These are phyloP conservation scores for Euplexia lucipara DNA, from an alignment of 2,888 invertebrate genomes.

Conservation along the genomic window DNA sequence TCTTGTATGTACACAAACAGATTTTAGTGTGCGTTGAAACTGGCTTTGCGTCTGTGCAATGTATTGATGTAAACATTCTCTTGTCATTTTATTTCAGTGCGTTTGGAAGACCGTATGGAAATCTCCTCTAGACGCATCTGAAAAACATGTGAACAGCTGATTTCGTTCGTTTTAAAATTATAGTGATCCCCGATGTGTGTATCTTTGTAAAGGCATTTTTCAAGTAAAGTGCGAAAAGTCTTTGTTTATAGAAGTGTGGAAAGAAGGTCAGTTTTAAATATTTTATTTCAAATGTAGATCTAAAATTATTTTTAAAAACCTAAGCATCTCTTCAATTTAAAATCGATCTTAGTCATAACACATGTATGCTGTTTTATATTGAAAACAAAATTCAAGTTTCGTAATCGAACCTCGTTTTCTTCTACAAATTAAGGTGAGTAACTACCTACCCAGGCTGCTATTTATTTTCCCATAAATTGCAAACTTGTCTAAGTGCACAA, in stretches of 20 bases:
- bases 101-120: slow-evolving; percentile 81
- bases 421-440: slow-evolving; percentile 34
- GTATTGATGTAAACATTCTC: slow-evolving; percentile 88
- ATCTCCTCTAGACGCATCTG: slow-evolving; percentile 74
- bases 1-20: slow-evolving; percentile 59
- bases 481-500: background rate
- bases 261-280: slow-evolving; percentile 61
- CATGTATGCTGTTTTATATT: slow-evolving; percentile 23
- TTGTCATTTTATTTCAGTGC: slow-evolving; percentile 87
- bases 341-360: background rate
- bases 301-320: background rate
- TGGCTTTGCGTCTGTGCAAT: slow-evolving; percentile 78
- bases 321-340: background rate
- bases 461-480: slow-evolving; percentile 1
- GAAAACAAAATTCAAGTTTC: slow-evolving; percentile 23
- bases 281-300: slow-evolving; percentile 19
- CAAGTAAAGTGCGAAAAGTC: slow-evolving; percentile 65
- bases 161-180: slow-evolving; percentile 63
- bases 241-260: slow-evolving; percentile 61
- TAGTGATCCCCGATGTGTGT: slow-evolving; percentile 65
- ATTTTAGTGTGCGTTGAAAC: slow-evolving; percentile 77
- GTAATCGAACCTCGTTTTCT: slow-evolving; percentile 17
- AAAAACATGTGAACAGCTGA: slow-evolving; percentile 85
- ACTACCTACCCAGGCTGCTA: slow-evolving; percentile 1
- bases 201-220: slow-evolving; percentile 49